Percentiles rank a stretch among this genome's conserved stretches.
Conservation (phyloP, 2,888 invertebrate species). For the Amphiduros pacificus region DNA sequence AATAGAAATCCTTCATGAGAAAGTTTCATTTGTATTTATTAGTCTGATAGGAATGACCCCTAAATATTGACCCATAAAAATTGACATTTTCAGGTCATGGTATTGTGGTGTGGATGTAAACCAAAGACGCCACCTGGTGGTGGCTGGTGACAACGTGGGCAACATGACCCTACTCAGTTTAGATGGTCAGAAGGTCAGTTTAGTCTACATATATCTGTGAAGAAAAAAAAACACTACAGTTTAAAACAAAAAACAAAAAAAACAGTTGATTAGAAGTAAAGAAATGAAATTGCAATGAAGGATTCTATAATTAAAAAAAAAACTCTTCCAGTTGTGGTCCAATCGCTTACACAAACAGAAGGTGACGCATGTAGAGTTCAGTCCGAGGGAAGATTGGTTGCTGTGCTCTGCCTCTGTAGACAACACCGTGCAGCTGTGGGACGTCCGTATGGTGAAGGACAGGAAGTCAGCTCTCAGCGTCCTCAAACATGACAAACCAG, state of each 20-base stretch:
- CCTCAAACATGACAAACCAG: conserved; percentile 41
- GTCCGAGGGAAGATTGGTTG: conserved; percentile 45
- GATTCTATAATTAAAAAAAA: no score
- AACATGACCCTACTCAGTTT: conserved; percentile 36
- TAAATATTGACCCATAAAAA: not conserved
- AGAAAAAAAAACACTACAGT: not conserved
- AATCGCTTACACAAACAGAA: conserved; percentile 43
- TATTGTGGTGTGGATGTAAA: conserved; percentile 46
- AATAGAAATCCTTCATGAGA: no score
- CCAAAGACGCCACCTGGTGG: conserved; percentile 33
- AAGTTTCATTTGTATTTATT: no score
- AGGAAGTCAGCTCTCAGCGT: conserved; percentile 33
- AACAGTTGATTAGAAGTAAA: no score
- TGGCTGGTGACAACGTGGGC: conserved; percentile 45
- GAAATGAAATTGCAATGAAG: no score
- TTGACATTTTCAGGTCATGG: conserved; percentile 40
- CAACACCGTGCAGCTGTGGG: conserved; percentile 49
- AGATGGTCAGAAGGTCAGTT: conserved; percentile 41
- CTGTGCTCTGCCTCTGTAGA: conserved; percentile 47
- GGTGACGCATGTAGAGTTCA: conserved; percentile 47
- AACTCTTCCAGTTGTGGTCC: no score
- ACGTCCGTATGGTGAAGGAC: conserved; percentile 42
- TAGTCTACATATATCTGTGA: not conserved
- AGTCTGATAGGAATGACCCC: not conserved
- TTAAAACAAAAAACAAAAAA: no score